Evolutionary conservation across 2,113 vertebrate species (phyloP).

Genomic region (Jacana jacana): DNA sequence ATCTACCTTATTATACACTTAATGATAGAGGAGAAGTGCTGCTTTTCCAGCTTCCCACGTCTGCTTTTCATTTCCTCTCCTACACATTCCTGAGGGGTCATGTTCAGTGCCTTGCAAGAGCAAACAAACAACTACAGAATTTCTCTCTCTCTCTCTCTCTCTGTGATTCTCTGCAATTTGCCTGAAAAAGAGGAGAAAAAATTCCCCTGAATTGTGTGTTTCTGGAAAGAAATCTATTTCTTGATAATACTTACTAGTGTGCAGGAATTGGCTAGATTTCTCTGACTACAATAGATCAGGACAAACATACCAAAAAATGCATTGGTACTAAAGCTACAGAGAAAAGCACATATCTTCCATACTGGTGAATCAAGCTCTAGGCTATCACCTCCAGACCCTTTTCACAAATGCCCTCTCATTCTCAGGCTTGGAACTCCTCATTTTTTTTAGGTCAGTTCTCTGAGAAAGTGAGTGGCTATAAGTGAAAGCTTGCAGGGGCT

Average conservation of each 20-base stretch:
- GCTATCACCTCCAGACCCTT: background rate
- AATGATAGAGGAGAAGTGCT: slow-evolving; percentile 63
- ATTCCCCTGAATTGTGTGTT: background rate
- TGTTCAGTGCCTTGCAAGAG: slow-evolving; percentile 38
- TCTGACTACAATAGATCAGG: background rate
- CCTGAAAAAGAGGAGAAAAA: background rate
- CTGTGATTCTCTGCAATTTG: background rate
- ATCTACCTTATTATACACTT: slow-evolving; percentile 65
- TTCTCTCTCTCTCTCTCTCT: background rate
- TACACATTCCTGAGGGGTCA: slow-evolving; percentile 66
- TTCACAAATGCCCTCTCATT: background rate
- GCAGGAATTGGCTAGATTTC: background rate
- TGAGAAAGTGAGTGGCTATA: background rate
- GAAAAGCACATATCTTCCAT: background rate
- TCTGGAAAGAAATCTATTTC: background rate
- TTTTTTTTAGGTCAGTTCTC: background rate
- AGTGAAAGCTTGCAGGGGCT: background rate
- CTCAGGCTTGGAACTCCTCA: background rate
- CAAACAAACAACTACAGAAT: slow-evolving; percentile 50
- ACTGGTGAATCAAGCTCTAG: background rate
- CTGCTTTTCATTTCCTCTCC: slow-evolving; percentile 71
- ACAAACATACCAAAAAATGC: background rate
- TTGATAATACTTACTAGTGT: background rate
- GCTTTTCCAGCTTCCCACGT: slow-evolving; percentile 63
- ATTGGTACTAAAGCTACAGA: background rate